Evolutionary conservation across 2,113 vertebrate species (phyloP), one percentile per base, ranked within the genome.

Genomic region (Megatriorchis doriae): DNA sequence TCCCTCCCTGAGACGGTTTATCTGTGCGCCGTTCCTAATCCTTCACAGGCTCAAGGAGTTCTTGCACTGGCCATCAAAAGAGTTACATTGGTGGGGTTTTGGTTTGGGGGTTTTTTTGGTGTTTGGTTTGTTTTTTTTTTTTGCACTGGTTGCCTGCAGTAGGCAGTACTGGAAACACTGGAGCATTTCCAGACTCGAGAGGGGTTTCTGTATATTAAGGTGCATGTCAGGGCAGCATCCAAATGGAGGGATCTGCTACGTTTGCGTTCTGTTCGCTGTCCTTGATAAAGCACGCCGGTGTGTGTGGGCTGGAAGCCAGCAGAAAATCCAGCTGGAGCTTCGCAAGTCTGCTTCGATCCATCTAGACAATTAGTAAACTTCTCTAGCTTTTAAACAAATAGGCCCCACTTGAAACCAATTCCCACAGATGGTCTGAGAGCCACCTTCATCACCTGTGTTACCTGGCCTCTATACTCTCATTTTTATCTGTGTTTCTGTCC

Each of bases 21-120:
- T 55, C 42, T 55, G 52, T 75, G 61, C 27, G 1, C 66, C 0
- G 0, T 83, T 86, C 75, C 58, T n/a, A 19, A 0, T 14, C 34
- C 22, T 45, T 3, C 9, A 2, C 6, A 21, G 16, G 71, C 66
- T 68, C 9, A 1, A 68, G 71, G 52, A 52, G 22, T 72, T 72
- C n/a, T 61, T 31, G 62, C 26, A 4, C 11, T 26, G 83, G 31
- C 45, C 38, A 10, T 15, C 45, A 3, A 2, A n/a, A 29, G 21
- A 53, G 45, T 31, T 71, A 42, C 5, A 1, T 3, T 62, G 42
- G 3, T 43, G 38, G n/a, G 71, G 16, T 55, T 55, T 55, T 7
- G 52, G 26, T 15, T 47, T 25, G 21, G 13, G 13, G 13, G 3
- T 0, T 25, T 25, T 52, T 25, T 13, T 50, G 14, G 25, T 50